A percentile compares a stretch with the other conserved stretches of the same genome.
Conservation (phyloP, 2,797 vertebrate species). For the Spizella passerina region DNA sequence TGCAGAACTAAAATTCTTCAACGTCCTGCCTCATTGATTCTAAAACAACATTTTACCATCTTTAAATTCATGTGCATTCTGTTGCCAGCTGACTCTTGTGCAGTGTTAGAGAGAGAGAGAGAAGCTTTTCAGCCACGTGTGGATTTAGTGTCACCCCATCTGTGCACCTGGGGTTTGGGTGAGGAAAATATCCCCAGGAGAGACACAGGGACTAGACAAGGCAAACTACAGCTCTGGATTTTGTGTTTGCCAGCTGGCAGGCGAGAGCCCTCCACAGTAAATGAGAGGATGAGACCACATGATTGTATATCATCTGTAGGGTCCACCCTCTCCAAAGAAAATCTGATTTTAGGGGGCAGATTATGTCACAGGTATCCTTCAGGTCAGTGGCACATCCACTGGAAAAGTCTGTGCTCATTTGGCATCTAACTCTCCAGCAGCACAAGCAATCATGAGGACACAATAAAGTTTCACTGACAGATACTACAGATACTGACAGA, state of each 20-base stretch:
- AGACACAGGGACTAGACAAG: background rate
- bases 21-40: background rate
- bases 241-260: background rate
- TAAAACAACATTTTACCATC: background rate
- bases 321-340: background rate
- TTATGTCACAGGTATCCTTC: background rate
- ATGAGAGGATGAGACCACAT: background rate
- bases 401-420: background rate
- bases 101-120: background rate
- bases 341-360: fast-evolving
- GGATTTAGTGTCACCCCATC: background rate
- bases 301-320: background rate
- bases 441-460: background rate
- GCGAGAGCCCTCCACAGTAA: background rate
- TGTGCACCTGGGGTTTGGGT: background rate
- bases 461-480: background rate
- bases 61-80: background rate
- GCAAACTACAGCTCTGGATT: background rate
- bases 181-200: background rate
- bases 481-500: background rate
- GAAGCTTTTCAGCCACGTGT: background rate
- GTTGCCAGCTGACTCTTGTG: background rate
- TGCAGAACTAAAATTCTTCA: background rate
- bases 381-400: background rate
- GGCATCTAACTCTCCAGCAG: background rate